Conservation (phyloP, 2,888 invertebrate species). For the Papilio elwesi region DNA sequence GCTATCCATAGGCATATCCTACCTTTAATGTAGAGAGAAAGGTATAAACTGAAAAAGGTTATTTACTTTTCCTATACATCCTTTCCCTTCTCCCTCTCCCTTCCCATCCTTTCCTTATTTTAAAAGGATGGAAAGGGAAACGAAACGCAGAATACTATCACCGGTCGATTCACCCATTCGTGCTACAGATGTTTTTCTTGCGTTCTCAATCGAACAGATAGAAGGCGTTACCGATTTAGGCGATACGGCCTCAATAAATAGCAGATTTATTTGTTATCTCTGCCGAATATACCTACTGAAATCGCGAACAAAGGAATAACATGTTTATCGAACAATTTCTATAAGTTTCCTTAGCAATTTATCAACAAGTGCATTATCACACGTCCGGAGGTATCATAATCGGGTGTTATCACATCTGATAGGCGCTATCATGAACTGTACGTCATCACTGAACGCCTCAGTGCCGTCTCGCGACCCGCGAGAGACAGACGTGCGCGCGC, state of each 20-base stretch:
- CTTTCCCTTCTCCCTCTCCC: no score
- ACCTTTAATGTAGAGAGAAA: no score
- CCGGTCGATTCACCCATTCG: no score
- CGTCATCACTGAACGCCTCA: slow-evolving; percentile 4
- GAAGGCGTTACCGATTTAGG: background rate
- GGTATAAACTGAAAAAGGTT: no score
- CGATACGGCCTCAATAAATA: background rate
- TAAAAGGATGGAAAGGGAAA: no score
- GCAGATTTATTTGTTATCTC: background rate
- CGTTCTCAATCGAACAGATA: no score
- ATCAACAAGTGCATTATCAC: slow-evolving; percentile 15
- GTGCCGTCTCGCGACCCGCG: slow-evolving; percentile 28
- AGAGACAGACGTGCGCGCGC: slow-evolving; percentile 24
- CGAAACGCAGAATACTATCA: no score
- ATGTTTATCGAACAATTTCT: slow-evolving; percentile 1
- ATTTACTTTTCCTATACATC: no score
- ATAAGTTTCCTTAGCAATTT: slow-evolving; percentile 8
- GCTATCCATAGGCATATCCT: no score
- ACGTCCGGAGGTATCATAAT: slow-evolving; percentile 14
- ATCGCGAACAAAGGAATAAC: slow-evolving; percentile 7
- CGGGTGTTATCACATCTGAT: slow-evolving; percentile 10
- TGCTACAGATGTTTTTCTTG: no score
- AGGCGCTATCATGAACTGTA: background rate
- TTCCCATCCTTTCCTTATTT: no score
- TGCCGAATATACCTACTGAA: background rate